Evolutionary conservation across 2,113 vertebrate species (phyloP), one percentile per base, ranked within the genome.

Genomic region (Elachura formosa): DNA sequence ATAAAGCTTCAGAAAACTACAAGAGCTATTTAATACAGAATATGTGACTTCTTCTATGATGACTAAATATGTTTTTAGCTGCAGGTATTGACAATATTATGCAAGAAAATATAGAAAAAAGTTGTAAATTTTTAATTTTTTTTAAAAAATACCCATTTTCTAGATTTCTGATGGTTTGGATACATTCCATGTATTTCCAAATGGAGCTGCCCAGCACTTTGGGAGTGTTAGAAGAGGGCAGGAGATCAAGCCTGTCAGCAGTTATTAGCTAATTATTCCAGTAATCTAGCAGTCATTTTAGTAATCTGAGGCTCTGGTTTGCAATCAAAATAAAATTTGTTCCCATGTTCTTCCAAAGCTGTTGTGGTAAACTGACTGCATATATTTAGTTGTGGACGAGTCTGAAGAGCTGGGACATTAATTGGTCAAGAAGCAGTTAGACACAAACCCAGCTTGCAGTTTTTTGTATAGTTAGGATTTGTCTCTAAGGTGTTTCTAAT

Each of bases 211-310:
- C 28, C 64, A 51, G 24, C 46, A 51, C 0, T 76, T 62, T 58
- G 45, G 36, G 33, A 82, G 34, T 76, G 21, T 52, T 85, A 79
- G 62, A 94, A 89, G 87, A 83, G 49, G 34, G 49, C 45, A 75
- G 45, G 87, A 95, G 49, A 76, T 90, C 48, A 64, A 78, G n/a
- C 36, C 69, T 87, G 67, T 95, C 90, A 94, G 87, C 71, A 85
- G 58, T 79, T 85, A 73, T 48, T 84, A 91, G 87, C 74, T 87
- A 91, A 82, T 87, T 85, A 79, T 82, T 76, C 49, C 58, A 64
- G 62, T 79, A 85, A 73, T 84, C 67, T 72, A 68, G 33, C 49
- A 89, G 62, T 68, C 19, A 59, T 79, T 92, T 84, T 81, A 74
- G 73, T 64, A 75, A 86, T 84, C 26, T 48, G 69, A 82, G 41